Evolutionary conservation across 2,888 invertebrate genomes (phyloP).

Genomic region (Dastarcus helophoroides): DNA sequence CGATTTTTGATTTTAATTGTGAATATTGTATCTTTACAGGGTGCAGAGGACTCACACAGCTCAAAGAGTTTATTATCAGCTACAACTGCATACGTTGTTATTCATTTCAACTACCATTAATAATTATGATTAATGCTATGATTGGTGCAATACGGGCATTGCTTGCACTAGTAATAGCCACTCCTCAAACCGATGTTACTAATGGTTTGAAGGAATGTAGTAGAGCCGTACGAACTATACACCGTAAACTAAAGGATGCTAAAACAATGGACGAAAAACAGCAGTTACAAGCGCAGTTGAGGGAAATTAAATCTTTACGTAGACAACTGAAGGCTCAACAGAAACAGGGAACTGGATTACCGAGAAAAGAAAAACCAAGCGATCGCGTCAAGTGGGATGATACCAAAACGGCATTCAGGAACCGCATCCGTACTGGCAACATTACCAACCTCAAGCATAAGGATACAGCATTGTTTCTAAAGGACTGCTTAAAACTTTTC

Average conservation of each 20-base stretch:
- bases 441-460: constrained; percentile 7
- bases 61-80: no score
- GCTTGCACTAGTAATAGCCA: no score
- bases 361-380: neutral
- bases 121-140: no score
- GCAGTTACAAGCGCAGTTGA: constrained; percentile 5
- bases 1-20: no score
- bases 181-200: no score
- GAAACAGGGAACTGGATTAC: neutral
- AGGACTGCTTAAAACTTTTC: neutral
- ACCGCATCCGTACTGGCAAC: constrained; percentile 10
- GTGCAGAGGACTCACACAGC: no score
- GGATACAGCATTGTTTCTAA: constrained; percentile 2
- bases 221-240: no score
- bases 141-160: no score
- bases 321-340: constrained; percentile 3
- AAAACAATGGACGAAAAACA: constrained; percentile 10
- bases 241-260: constrained; percentile 1
- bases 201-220: no score
- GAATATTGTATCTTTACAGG: no score
- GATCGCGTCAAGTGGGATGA: constrained; percentile 10
- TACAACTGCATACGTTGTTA: no score
- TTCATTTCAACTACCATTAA: no score
- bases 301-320: constrained; percentile 6
- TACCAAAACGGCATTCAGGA: constrained; percentile 6